Base-by-base conservation (phyloP, 2,113 vertebrate species). In the Pionites leucogaster region DNA sequence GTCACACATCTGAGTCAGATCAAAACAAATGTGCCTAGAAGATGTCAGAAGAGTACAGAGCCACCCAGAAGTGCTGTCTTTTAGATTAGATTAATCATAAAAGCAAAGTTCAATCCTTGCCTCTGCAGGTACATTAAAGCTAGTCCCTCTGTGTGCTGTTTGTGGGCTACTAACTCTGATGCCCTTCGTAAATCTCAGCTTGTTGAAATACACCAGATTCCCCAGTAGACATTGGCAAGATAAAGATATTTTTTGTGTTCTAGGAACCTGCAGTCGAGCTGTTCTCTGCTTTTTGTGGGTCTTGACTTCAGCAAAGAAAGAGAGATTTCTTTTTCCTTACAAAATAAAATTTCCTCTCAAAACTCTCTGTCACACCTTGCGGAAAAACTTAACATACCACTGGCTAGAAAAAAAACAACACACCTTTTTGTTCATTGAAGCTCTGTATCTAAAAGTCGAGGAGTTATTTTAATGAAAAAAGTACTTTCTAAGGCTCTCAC, bases 1-100 rank as follows among this genome's bases (percentile, higher is more conserved):
- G 64, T 86, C 52, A 68, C 84, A 53, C 33, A 33, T 90, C 68
- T 84, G 72, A 96, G 82, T 93, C 76, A 95, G 72, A 92, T 83
- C 90, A 92, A 84, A 92, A 92, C 29, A 86, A 96, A 88, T 52
- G 60, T 77, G 88, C 55, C 64, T 68, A 92, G 76, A 86, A 82
- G 1, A 0, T 86, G 57, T 86, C 80, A 84, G 80, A 94, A 92
- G 44, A 74, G 31, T 44, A 75, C 57, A 76, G 72, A 86, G 64
- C 20, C 19, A 91, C 52, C 57, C 47, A 94, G n/a, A 93, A 93
- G 19, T 29, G 20, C 39, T 88, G 79, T 84, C 60, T 88, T 94
- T 88, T 75, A 69, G 47, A 94, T 84, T 71, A 69, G 47, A 93
- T 86, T 88, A 69, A 90, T 79, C 72, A 93, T 71, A 68, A 90